These are phyloP conservation scores for Caenorhabditis virilis DNA, from an alignment of 2,888 invertebrate species.

Conservation along the genomic window DNA sequence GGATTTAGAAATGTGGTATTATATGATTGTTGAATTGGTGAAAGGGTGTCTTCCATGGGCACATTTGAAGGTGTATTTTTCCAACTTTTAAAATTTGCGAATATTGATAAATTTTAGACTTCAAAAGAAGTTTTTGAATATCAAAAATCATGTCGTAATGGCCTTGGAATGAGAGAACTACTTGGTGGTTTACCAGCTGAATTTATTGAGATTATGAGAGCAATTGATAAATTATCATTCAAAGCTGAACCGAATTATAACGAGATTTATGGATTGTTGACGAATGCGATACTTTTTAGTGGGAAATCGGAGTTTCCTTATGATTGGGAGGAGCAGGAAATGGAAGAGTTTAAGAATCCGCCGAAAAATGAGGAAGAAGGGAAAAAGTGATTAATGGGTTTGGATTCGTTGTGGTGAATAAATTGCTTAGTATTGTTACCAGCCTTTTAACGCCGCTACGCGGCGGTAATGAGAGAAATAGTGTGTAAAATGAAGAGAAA, in stretches of 20 bases:
- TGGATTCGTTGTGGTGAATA: neutral
- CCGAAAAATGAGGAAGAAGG: conserved; percentile 7
- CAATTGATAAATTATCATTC: conserved; percentile 44
- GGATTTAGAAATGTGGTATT: conserved; percentile 52
- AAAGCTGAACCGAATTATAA: conserved; percentile 45
- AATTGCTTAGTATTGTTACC: too few species aligned
- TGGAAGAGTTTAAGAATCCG: conserved; percentile 38
- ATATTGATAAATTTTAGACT: conserved; percentile 13
- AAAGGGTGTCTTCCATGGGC: conserved; percentile 52
- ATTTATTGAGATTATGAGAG: conserved; percentile 42
- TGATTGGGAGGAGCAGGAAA: conserved; percentile 47
- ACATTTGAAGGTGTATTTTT: conserved; percentile 21
- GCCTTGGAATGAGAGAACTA: conserved; percentile 40
- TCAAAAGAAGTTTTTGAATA: conserved; percentile 46
- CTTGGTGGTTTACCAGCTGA: conserved; percentile 48
- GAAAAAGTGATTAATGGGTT: neutral
- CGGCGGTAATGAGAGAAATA: too few species aligned
- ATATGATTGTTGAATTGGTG: conserved; percentile 46
- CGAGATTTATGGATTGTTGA: conserved; percentile 40
- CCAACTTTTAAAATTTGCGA: neutral
- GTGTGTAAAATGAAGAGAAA: too few species aligned
- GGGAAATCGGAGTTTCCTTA: conserved; percentile 47
- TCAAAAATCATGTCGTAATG: conserved; percentile 39
- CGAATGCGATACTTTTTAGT: conserved; percentile 37
- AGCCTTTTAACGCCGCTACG: too few species aligned